Base-by-base conservation (phyloP, 2,888 invertebrate species). In the Griposia aprilina region DNA sequence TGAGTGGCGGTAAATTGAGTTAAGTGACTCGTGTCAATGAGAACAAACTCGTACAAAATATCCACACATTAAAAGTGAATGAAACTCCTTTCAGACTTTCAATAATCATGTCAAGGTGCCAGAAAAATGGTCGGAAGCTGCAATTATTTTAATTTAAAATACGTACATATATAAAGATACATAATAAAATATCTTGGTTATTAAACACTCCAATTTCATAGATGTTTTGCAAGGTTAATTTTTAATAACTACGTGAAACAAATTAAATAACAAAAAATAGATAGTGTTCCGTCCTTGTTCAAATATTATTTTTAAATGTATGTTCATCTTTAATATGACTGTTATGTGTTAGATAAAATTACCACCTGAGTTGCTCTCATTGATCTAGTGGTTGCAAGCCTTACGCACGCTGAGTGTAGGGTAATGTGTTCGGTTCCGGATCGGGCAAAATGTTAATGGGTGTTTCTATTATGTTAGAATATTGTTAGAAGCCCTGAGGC, bases 181-280 rank as follows among this genome's bases (percentile, higher is more conserved):
- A 65, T 30, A 60, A 55, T 73, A 68, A 74, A 75, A 41, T 45
- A 78, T 81, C 71, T 78, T 23, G 15, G 30, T 59, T 52, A 62
- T 36, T 55, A 62, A n/a, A 60, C 62, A 80, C 62, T 82, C 55
- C 55, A 70, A 62, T 65, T 74, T 73, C 74, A 68, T 23, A 83
- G 57, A 74, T 52, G 60, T 66, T 71, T 26, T n/a, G 6, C 83
- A 86, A 85, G 74, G 83, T 81, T 76, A 71, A 66, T 26, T 78
- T 84, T 82, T 63, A 86, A 80, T 75, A 63, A 60, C 48, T 71
- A 60, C 63, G 52, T 71, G 62, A 78, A 80, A 76, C 70, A 50
- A 76, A 87, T 80, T 45, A 62, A 68, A 84, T 76, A 55, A n/a
- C n/a, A 55, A 23, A 57, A 60, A 76, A 69, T 69, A 26, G 36